These are phyloP conservation scores for Calameuta pallipes DNA, from an alignment of 2,888 invertebrate genomes.

Conservation along the genomic window DNA sequence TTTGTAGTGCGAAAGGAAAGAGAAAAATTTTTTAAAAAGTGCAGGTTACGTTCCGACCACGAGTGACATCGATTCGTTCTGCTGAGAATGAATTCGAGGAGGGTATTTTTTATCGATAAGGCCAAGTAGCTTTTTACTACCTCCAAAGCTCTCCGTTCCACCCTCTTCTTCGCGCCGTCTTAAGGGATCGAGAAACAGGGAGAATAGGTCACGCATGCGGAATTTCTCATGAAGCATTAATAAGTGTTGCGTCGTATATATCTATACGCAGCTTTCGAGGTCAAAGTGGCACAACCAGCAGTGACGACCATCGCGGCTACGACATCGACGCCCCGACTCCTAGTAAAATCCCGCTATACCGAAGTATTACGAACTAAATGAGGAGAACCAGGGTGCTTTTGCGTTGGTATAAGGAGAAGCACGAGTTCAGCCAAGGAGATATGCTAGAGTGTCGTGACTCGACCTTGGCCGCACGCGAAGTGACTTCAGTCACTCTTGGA, in stretches of 20 bases:
- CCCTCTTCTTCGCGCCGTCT: neutral
- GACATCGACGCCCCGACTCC: neutral
- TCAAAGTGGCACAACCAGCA: neutral
- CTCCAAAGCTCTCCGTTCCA: neutral
- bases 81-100: neutral
- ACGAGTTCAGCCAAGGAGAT: constrained; percentile 2
- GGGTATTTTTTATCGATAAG: neutral
- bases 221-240: neutral
- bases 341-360: neutral
- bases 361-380: neutral
- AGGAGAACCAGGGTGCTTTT: neutral
- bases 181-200: neutral
- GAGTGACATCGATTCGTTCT: neutral
- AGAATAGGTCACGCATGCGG: neutral
- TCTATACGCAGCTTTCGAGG: neutral
- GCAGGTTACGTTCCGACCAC: neutral
- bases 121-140: neutral
- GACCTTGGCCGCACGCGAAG: constrained; percentile 64
- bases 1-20: neutral
- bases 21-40: neutral
- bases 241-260: neutral
- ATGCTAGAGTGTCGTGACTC: constrained; percentile 39
- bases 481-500: constrained; percentile 43
- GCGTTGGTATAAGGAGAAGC: neutral
- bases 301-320: neutral